Evolutionary conservation across 2,113 vertebrate species (phyloP).

Genomic region (Stigmatopora argus): DNA sequence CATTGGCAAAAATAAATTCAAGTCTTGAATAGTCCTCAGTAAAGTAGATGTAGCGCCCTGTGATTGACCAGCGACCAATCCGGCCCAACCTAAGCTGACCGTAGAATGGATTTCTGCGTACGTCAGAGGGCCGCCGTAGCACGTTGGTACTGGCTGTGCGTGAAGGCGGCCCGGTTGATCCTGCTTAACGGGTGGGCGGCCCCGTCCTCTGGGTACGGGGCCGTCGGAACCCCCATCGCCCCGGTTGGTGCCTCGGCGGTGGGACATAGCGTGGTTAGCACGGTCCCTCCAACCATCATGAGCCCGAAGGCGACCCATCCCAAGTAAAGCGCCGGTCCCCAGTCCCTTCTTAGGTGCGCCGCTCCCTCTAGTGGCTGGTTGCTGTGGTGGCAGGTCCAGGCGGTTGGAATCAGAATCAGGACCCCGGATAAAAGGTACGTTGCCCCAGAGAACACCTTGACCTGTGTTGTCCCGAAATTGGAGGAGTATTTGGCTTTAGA

Average conservation of each 20-base stretch:
- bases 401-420: conserved; percentile 73
- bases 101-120: not conserved
- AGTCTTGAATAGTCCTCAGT: too few species aligned
- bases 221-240: conserved; percentile 2
- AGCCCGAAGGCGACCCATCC: conserved; percentile 76
- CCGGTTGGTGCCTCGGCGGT: not conserved
- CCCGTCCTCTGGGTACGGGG: conserved; percentile 12
- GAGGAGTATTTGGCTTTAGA: too few species aligned
- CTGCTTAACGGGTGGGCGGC: conserved; percentile 48
- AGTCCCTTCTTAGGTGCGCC: conserved; percentile 68
- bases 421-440: conserved; percentile 72
- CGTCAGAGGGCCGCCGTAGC: conserved; percentile 44
- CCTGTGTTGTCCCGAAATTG: conserved; percentile 1
- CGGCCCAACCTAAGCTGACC: not conserved
- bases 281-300: conserved; percentile 64
- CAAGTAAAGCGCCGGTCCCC: conserved; percentile 80
- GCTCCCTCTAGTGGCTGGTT: conserved; percentile 76
- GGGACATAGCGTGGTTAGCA: conserved; percentile 67
- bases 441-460: conserved; percentile 68
- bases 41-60: not conserved
- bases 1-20: too few species aligned
- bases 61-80: not conserved
- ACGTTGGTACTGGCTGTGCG: conserved; percentile 55
- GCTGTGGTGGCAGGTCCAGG: conserved; percentile 78
- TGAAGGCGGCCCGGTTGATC: conserved; percentile 60